Base-by-base conservation (phyloP, 2,888 invertebrate species). In the Agrilus cyanescens region DNA sequence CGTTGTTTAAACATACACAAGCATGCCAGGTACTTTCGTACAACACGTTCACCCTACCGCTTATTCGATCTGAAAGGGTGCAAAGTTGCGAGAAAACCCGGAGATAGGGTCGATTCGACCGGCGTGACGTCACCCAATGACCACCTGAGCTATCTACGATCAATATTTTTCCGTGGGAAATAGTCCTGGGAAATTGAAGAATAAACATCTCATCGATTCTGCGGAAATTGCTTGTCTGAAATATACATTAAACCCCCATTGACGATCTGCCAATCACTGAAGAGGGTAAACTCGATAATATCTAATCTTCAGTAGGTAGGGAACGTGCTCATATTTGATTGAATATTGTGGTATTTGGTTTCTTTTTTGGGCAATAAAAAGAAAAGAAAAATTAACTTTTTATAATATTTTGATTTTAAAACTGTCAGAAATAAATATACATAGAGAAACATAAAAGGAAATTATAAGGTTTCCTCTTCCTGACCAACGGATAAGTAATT, bases 61-160 rank as follows among this genome's bases (percentile, higher is more conserved):
- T 33, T 33, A 33, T 14, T 33, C 13, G 14, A 30, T 12, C 12
- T 12, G n/a, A 35, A 30, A 16, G n/a, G 25, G 15, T 15, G 38
- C 15, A 30, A 38, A 30, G 38, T 38, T 12, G 32, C 40, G 25
- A 25, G 12, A 38, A 45, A 53, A 53, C 50, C 50, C 54, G 43
- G 51, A 50, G 55, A 55, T 53, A 53, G 53, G 50, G 56, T 57
- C 59, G 57, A 59, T 61, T 63, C 63, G 65, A 62, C 63, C 65
- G 58, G 45, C 48, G 53, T 65, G 65, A 65, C 65, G 63, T 65
- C 63, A 63, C 53, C 55, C 51, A 60, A 57, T 60, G 62, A 60
- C 60, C 61, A 58, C 50, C 47, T 51, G 50, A 53, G 52, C 57
- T 52, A 57, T 53, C 50, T 45, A 47, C 57, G 63, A 65, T 65